Evolutionary conservation across 2,113 vertebrate genomes (phyloP), one percentile per base, ranked within the genome.

Genomic region (Tonatia bakeri): DNA sequence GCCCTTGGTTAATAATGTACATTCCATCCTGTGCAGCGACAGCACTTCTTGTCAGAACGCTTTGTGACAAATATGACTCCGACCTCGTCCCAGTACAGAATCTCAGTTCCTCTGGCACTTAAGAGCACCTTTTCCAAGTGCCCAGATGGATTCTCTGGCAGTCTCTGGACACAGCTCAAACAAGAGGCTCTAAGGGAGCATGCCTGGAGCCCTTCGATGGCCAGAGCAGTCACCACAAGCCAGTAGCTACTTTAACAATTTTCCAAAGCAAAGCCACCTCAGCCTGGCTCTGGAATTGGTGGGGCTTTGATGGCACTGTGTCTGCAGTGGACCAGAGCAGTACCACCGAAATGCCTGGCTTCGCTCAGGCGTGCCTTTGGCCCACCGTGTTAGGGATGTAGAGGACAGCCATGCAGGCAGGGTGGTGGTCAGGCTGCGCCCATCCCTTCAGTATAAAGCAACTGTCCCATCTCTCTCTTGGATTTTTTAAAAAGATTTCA

Each of bases 101-200:
- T 5, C 38, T 50, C 0, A 17, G 54, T 8, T 13, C 79, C 45
- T 24, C 4, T 9, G 24, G 22, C 8, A 67, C 1, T 54, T 50
- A 64, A n/a, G 28, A 80, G 15, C 1, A 3, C 26, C 4, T 9
- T 26, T 20, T n/a, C 69, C 1, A 19, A 17, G 54, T 0, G 0
- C 52, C 6, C 0, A 1, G 67, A 7, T 9, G 33, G 59, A 67
- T 17, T 83, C 79, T n/a, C 6, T 7, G 61, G 19, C 54, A 28
- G 38, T 31, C 15, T 38, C 64, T 20, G n/a, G 59, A 54, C 5
- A 11, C 0, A 22, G 7, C 31, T 56, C 75, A 56, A 26, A 70
- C 4, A 4, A 76, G 38, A 33, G 11, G 7, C 36, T 38, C 82
- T 31, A 10, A 73, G 50, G 54, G 26, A 64, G 67, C 22, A 8